phyloP scores from a whole-genome alignment of 2,113 vertebrate species.

The Pongo abelii region DNA sequence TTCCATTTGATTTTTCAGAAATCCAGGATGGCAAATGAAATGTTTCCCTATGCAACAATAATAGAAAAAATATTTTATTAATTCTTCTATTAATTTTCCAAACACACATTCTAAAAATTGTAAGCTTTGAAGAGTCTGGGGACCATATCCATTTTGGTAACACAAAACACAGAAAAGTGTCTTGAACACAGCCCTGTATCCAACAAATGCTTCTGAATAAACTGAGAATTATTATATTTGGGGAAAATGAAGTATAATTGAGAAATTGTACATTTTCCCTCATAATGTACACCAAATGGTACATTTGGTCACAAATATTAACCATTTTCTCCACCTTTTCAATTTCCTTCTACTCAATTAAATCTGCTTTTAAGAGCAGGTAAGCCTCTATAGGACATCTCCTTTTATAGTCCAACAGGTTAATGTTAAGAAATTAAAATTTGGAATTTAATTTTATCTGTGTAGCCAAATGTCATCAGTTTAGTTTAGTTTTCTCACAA shows the following conservation, averaged over 20 bases:
- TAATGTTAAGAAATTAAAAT: neutral
- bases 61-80: neutral
- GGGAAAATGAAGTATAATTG: neutral
- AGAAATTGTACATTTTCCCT: neutral
- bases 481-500: neutral
- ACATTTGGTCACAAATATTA: neutral
- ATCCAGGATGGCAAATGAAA: neutral
- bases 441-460: neutral
- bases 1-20: neutral
- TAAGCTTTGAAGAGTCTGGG: neutral
- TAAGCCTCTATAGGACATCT: neutral
- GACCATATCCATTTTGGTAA: neutral
- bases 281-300: neutral
- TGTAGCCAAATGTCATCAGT: neutral
- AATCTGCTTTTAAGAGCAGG: neutral
- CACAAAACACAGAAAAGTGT: neutral
- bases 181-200: neutral
- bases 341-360: neutral
- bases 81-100: neutral
- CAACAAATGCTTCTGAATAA: neutral
- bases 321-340: neutral
- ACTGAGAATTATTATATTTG: neutral
- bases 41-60: neutral
- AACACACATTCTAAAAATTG: neutral
- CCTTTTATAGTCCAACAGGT: neutral